Evolutionary conservation across 1,140 invertebrate genomes (phyloP).

Genomic region (Palaemon carinicauda): DNA sequence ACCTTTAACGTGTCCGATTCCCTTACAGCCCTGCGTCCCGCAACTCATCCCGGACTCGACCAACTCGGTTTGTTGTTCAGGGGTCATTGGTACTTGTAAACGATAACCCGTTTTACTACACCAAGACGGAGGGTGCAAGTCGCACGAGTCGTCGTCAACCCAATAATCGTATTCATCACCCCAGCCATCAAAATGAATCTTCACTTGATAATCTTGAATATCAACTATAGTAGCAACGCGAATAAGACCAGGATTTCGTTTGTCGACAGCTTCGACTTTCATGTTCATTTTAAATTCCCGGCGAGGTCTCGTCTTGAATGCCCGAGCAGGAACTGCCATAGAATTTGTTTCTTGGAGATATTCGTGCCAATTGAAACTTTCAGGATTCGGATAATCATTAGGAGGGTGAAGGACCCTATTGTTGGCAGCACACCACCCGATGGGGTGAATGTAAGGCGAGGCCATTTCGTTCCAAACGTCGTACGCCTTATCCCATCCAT

Average conservation of each 20-base stretch:
- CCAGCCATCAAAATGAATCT: constrained; percentile 93
- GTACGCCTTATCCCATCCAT: constrained; percentile 92
- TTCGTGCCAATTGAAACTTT: constrained; percentile 81
- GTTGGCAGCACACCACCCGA: constrained; percentile 90
- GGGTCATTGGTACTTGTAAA: constrained; percentile 75
- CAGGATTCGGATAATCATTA: constrained; percentile 68
- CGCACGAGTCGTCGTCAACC: constrained; percentile 88
- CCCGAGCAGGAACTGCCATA: constrained; percentile 78
- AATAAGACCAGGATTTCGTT: constrained; percentile 81
- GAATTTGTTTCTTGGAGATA: constrained; percentile 83
- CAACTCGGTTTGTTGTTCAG: constrained; percentile 68
- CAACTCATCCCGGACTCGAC: constrained; percentile 71
- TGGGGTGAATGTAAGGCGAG: constrained; percentile 92
- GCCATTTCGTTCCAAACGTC: constrained; percentile 92
- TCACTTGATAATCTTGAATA: constrained; percentile 66
- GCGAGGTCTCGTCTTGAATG: constrained; percentile 81
- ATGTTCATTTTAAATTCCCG: constrained; percentile 86
- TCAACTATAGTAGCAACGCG: constrained; percentile 85
- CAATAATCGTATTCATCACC: constrained; percentile 84
- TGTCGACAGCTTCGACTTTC: constrained; percentile 92
- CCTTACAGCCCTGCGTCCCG: constrained; percentile 79
- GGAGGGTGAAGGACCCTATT: constrained; percentile 83
- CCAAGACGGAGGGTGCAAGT: constrained; percentile 93
- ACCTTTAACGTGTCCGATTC: constrained; percentile 80
- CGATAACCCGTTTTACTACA: constrained; percentile 86